Base-by-base conservation (phyloP, 1,140 invertebrate genomes). In the Zophobas morio region DNA sequence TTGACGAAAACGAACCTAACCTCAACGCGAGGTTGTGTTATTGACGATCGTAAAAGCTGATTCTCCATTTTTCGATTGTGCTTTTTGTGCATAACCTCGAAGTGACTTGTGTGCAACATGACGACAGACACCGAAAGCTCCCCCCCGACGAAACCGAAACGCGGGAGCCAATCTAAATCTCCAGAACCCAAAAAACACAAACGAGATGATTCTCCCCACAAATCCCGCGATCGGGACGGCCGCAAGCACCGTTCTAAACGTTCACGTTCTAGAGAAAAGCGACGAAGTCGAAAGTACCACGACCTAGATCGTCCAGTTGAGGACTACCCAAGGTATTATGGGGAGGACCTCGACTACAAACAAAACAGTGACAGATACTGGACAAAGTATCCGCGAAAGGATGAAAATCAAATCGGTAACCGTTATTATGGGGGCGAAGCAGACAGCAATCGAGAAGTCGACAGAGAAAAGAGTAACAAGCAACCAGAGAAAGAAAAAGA, bases 371-470 rank as follows among this genome's bases (percentile, higher is more conserved):
- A 87, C 77, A 79, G 77, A 20, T 85, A 86, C 77, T 86, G 85
- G 86, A 86, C 81, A 70, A 86, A 86, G 77, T 86, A 86, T 80
- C 84, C 85, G n/a, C 83, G 81, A 70, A 82, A 73, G 60, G 85
- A 85, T 51, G 81, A 84, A 4, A 74, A 81, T 20, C 63, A 75
- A 36, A 71, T 85, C 70, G 85, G 84, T 39, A 79, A 56, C 8
- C 75, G 83, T 36, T 83, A 84, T 77, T 86, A 86, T 79, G 80
- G 80, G 34, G 54, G 20, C 47, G 74, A 79, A 5, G 2, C 56
- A 1, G 73, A 78, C 56, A 78, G 78, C 20, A 81, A 56, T 63
- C n/a, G 82, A 34, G 76, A 77, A 4, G 75, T 71, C 56, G 42
- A 8, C 20, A 75, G 80, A 37, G 46, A 20, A 20, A 20, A 20